These are phyloP conservation scores for Cyanocitta stelleri DNA, from an alignment of 2,113 vertebrate genomes.

Conservation along the genomic window DNA sequence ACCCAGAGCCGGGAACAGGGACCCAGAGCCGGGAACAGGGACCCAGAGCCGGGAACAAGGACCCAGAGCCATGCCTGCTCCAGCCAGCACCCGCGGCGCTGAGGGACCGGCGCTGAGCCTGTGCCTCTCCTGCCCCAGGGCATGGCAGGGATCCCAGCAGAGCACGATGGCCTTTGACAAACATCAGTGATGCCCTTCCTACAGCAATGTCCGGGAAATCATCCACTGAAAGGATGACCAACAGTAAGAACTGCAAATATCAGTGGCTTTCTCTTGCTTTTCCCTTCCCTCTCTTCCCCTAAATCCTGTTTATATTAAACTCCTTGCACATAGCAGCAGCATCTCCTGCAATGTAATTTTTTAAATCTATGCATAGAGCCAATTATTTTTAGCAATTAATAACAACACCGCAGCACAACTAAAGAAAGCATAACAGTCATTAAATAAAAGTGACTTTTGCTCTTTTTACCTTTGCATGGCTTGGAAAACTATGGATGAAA, in stretches of 20 bases:
- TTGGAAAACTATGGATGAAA: constrained; percentile 66
- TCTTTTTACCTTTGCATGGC: constrained; percentile 56
- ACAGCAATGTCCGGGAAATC: neutral
- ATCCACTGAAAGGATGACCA: neutral
- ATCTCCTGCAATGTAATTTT: neutral
- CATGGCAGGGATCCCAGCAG: neutral
- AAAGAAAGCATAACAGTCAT: constrained; percentile 48
- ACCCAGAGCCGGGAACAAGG: no score
- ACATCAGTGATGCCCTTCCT: neutral
- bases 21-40: no score
- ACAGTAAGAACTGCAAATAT: neutral
- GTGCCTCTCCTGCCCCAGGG: neutral
- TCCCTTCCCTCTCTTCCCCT: neutral
- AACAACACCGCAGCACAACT: constrained; percentile 51
- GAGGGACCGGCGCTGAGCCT: neutral
- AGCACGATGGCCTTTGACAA: neutral
- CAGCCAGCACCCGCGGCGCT: neutral
- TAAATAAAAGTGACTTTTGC: constrained; percentile 64
- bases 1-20: no score
- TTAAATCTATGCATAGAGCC: neutral
- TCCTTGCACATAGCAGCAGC: neutral
- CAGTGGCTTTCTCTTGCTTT: neutral
- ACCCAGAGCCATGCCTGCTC: neutral
- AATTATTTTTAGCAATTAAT: constrained; percentile 61
- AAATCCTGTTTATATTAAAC: neutral